A percentile compares a stretch with the other conserved stretches of the same genome.
Evolutionary conservation across 1,140 invertebrate genomes (phyloP).

Genomic region (Ephestia elutella): DNA sequence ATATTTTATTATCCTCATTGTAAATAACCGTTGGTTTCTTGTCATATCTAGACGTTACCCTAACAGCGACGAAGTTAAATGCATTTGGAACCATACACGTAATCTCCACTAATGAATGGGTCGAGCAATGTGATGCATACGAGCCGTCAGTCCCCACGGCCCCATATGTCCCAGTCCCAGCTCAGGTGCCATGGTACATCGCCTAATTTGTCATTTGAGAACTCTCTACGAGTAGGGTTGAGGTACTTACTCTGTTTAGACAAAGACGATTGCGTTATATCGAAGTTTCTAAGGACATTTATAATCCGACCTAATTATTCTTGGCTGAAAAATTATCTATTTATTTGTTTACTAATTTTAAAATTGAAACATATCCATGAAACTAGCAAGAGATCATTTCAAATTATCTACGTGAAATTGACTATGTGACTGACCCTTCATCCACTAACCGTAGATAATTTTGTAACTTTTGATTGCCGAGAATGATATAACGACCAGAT

Average conservation of each 20-base stretch:
- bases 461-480: too few relatives aligned
- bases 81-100: not conserved
- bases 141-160: conserved; percentile 2
- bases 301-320: too few relatives aligned
- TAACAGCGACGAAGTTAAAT: not conserved
- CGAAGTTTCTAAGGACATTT: too few relatives aligned
- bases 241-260: not conserved
- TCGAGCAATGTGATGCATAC: conserved; percentile 1
- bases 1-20: too few relatives aligned
- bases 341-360: too few relatives aligned
- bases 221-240: not conserved
- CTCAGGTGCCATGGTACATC: not conserved
- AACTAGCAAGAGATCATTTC: too few relatives aligned
- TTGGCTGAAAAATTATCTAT: too few relatives aligned
- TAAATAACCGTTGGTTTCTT: not conserved
- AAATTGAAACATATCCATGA: too few relatives aligned
- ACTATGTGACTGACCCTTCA: too few relatives aligned
- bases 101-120: conserved; percentile 4
- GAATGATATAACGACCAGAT: too few relatives aligned
- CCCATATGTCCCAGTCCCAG: not conserved
- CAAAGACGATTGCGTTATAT: not conserved
- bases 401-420: too few relatives aligned
- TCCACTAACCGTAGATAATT: too few relatives aligned
- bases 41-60: not conserved
- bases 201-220: conserved; percentile 4